Percentiles rank a stretch among this genome's conserved stretches.
phyloP scores from a whole-genome alignment of 2,888 invertebrate species.

The Spilarctia lutea region DNA sequence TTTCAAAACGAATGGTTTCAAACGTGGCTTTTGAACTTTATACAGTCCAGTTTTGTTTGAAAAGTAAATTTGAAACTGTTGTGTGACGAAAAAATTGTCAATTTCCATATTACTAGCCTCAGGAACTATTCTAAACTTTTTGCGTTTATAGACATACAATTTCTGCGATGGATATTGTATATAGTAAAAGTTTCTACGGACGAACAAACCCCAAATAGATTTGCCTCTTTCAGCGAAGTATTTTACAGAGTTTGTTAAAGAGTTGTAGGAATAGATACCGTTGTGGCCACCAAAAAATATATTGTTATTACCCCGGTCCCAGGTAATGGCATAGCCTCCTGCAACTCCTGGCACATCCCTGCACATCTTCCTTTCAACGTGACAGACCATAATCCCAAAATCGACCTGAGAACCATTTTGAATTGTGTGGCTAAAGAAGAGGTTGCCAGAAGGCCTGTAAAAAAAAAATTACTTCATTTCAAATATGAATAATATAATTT shows the following conservation, averaged over 20 bases:
- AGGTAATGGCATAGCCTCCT: conserved; percentile 76
- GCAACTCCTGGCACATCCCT: conserved; percentile 60
- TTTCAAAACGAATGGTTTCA: conserved; percentile 54
- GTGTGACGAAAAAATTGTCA: conserved; percentile 71
- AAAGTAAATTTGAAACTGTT: conserved; percentile 67
- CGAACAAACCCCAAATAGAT: conserved; percentile 74
- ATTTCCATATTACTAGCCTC: conserved; percentile 70
- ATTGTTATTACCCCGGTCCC: conserved; percentile 73
- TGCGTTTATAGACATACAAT: conserved; percentile 54
- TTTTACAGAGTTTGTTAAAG: conserved; percentile 66
- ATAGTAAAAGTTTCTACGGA: conserved; percentile 74
- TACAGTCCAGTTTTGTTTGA: conserved; percentile 75
- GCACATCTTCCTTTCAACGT: conserved; percentile 61
- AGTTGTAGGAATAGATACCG: conserved; percentile 78
- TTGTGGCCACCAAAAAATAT: conserved; percentile 77
- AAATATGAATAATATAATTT: not conserved
- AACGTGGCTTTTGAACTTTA: conserved; percentile 63
- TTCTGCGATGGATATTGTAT: conserved; percentile 32
- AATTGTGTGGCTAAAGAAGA: conserved; percentile 65
- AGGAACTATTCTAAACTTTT: conserved; percentile 64
- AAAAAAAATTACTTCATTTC: not conserved
- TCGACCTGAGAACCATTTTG: conserved; percentile 33
- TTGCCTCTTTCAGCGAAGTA: conserved; percentile 74
- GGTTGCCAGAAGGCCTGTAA: conserved; percentile 56
- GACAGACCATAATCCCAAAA: conserved; percentile 68